Percentiles rank a stretch among this genome's conserved stretches.
Evolutionary conservation across 2,888 invertebrate species (phyloP).

Genomic region (Eurytoma californica): DNA sequence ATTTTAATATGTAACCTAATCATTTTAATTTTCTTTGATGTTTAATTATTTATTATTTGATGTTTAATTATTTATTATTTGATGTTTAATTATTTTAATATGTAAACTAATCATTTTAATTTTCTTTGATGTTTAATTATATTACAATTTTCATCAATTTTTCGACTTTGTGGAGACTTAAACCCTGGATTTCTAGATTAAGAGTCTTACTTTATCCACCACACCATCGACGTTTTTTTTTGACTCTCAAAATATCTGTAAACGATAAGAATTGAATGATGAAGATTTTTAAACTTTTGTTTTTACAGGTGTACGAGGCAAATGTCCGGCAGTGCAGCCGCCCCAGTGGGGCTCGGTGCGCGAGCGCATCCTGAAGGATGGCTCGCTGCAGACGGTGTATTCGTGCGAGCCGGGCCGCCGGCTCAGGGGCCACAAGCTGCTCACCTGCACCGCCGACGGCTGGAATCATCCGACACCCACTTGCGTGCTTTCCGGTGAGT

Average conservation of each 20-base stretch:
- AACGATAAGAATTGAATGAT: not conserved
- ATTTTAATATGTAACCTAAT: too few relatives aligned
- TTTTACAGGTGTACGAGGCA: constrained; percentile 32
- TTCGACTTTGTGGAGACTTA: too few relatives aligned
- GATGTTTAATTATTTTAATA: too few relatives aligned
- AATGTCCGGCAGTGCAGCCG: constrained; percentile 65
- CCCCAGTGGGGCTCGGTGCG: constrained; percentile 67
- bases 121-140: too few relatives aligned
- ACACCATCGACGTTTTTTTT: too few relatives aligned
- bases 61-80: too few relatives aligned
- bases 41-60: too few relatives aligned
- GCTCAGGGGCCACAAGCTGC: constrained; percentile 69
- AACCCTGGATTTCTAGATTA: too few relatives aligned
- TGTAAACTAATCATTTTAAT: too few relatives aligned
- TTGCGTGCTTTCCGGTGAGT: constrained; percentile 66
- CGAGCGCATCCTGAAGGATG: constrained; percentile 65
- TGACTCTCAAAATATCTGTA: not conserved
- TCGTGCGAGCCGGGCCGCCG: constrained; percentile 67
- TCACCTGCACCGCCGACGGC: constrained; percentile 66
- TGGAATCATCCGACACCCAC: constrained; percentile 68
- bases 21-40: too few relatives aligned
- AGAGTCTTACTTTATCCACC: too few relatives aligned
- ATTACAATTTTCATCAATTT: too few relatives aligned
- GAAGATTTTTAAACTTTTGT: not conserved
- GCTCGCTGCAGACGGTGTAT: constrained; percentile 67